Evolutionary conservation across 2,113 vertebrate genomes (phyloP).

Genomic region (Diadophis punctatus): DNA sequence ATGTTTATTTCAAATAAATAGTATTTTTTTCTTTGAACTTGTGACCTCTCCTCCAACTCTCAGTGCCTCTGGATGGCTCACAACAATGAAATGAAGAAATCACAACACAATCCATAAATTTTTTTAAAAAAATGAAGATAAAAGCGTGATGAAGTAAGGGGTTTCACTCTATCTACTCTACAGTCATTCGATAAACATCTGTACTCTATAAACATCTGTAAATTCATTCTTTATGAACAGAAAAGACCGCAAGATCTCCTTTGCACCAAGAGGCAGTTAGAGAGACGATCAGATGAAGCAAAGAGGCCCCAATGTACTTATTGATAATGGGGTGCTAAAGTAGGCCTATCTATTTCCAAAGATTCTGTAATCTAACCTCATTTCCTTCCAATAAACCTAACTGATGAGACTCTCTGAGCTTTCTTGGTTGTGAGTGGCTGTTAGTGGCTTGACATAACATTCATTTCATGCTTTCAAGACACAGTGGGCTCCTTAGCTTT

Average conservation of each 20-base stretch:
- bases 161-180: neutral
- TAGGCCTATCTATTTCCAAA: neutral
- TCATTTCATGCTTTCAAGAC: slow-evolving; percentile 21
- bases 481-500: slow-evolving; percentile 29
- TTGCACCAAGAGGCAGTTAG: neutral
- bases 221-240: neutral
- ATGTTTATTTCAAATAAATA: neutral
- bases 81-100: neutral
- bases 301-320: neutral
- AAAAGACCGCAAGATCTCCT: neutral
- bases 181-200: neutral
- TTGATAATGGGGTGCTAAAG: neutral
- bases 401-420: neutral
- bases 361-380: neutral
- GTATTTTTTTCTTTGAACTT: neutral
- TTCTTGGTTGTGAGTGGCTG: neutral
- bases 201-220: neutral
- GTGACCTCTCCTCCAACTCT: neutral
- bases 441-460: neutral
- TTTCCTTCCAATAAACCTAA: neutral
- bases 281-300: neutral
- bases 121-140: neutral
- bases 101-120: neutral
- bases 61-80: neutral
- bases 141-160: neutral